Percentiles rank a stretch among this genome's conserved stretches.
These are phyloP conservation scores for Ylistrum balloti DNA, from an alignment of 1,140 invertebrate genomes.

Conservation along the genomic window DNA sequence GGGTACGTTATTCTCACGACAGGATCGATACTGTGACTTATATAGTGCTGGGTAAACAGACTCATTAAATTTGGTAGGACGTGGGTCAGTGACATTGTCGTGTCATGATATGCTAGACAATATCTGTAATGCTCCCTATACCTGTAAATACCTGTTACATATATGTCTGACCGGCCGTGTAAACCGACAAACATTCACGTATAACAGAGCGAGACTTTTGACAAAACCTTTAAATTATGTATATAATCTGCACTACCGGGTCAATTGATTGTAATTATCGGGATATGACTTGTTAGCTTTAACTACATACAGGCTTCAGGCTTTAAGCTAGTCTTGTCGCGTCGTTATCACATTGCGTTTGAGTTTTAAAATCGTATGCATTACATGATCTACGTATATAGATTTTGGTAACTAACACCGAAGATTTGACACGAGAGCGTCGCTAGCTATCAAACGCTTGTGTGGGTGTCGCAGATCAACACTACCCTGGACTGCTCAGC, in stretches of 20 bases:
- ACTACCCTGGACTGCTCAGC: neutral
- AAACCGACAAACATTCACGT: neutral
- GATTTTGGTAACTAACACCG: neutral
- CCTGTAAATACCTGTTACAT: neutral
- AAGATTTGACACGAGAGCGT: neutral
- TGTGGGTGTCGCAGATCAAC: neutral
- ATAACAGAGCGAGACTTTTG: neutral
- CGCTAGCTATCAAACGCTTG: constrained; percentile 3
- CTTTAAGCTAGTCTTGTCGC: neutral
- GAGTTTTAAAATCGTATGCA: neutral
- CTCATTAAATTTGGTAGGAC: no score
- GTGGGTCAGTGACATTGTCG: no score
- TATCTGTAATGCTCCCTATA: neutral
- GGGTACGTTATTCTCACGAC: no score
- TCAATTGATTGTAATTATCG: neutral
- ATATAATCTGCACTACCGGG: constrained; percentile 24
- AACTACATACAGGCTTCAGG: neutral
- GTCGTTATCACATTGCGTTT: neutral
- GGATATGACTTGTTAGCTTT: neutral
- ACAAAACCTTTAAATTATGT: constrained; percentile 22
- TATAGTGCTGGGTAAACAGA: no score
- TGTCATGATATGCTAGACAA: neutral
- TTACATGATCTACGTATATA: neutral
- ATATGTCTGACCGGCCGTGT: neutral
- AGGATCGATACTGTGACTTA: no score